Percentiles rank a stretch among this genome's conserved stretches.
These are phyloP conservation scores for Polymixis flavicincta DNA, from an alignment of 2,888 invertebrate genomes.

Conservation along the genomic window DNA sequence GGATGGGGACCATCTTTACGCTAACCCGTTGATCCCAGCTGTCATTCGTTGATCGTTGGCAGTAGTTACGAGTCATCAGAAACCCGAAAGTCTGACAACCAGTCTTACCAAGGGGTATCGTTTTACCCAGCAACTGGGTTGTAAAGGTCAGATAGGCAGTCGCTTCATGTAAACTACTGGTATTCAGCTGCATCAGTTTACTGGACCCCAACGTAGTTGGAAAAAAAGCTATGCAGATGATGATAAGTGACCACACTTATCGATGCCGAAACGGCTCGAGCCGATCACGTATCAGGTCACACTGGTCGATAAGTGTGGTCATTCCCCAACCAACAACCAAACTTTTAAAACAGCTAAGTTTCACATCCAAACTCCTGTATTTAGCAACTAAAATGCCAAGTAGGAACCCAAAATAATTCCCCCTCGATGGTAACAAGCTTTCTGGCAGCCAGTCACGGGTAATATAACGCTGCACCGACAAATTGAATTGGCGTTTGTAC, in stretches of 20 bases:
- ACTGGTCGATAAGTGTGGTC: neutral
- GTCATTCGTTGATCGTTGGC: no score
- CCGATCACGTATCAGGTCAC: neutral
- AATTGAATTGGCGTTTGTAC: conserved; percentile 62
- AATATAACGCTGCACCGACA: conserved; percentile 45
- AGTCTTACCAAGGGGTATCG: no score
- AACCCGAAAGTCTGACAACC: no score
- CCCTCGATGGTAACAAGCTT: conserved; percentile 40
- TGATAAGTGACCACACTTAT: neutral
- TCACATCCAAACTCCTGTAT: conserved; percentile 7
- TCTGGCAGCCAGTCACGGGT: conserved; percentile 31
- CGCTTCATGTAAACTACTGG: no score
- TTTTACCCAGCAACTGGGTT: no score
- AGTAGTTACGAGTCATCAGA: no score
- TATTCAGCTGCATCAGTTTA: no score
- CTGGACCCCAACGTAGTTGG: no score
- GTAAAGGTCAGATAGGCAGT: no score
- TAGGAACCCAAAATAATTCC: conserved; percentile 37
- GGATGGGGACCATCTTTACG: no score
- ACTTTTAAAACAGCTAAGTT: neutral
- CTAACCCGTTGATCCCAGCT: no score
- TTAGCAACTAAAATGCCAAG: conserved; percentile 26
- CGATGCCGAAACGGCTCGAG: neutral
- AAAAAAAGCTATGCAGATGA: no score
- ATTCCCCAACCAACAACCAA: neutral